Evolutionary conservation across 1,140 invertebrate genomes (phyloP).

Genomic region (Archivesica marissinica): DNA sequence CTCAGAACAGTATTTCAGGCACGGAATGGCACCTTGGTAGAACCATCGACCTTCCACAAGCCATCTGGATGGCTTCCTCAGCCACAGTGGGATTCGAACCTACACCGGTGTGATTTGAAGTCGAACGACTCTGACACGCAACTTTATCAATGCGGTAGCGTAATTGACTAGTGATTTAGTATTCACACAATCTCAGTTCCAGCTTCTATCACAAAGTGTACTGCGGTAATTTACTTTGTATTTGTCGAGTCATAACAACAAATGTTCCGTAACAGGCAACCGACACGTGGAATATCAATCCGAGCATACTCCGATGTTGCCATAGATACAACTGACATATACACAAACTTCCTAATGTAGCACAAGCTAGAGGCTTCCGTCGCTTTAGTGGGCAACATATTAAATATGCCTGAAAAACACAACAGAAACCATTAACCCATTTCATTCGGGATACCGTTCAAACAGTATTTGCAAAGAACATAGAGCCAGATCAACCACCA

Average conservation of each 20-base stretch:
- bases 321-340: slow-evolving; percentile 64
- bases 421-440: neutral
- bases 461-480: too few relatives aligned
- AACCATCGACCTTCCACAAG: too few relatives aligned
- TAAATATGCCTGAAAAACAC: slow-evolving; percentile 64
- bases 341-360: slow-evolving; percentile 56
- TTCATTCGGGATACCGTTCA: neutral
- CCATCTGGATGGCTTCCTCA: too few relatives aligned
- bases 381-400: slow-evolving; percentile 42
- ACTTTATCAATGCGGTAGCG: too few relatives aligned
- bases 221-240: slow-evolving; percentile 52
- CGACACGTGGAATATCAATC: slow-evolving; percentile 41
- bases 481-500: too few relatives aligned
- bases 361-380: slow-evolving; percentile 42
- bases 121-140: too few relatives aligned
- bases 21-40: too few relatives aligned
- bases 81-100: too few relatives aligned
- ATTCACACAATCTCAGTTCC: neutral
- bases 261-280: slow-evolving; percentile 55
- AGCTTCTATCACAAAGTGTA: slow-evolving; percentile 45
- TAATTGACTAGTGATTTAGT: neutral
- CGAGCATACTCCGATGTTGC: slow-evolving; percentile 46
- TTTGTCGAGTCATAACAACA: slow-evolving; percentile 46
- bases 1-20: too few relatives aligned
- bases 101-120: too few relatives aligned